Conservation (phyloP, 2,888 invertebrate genomes). For the Drosophila borborema region DNA sequence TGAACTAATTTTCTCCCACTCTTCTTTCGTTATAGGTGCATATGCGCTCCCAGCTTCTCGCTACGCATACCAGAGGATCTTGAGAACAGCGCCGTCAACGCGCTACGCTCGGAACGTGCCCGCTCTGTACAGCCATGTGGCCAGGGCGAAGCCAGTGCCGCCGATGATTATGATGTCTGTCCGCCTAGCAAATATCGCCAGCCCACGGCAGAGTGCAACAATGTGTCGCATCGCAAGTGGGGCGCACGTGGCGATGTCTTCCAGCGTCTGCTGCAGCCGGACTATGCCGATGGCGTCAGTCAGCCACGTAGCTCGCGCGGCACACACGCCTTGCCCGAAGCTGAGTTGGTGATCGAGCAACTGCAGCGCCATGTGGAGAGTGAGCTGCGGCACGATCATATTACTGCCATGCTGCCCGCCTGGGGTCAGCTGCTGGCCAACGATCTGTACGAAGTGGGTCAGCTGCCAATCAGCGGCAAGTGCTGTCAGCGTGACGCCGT, state of each 20-base stretch:
- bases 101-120: constrained; percentile 76
- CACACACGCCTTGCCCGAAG: constrained; percentile 88
- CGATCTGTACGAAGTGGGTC: constrained; percentile 90
- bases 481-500: constrained; percentile 73
- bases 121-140: constrained; percentile 72
- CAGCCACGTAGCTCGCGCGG: constrained; percentile 86
- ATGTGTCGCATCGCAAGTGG: constrained; percentile 93
- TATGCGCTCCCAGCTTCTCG: constrained; percentile 61
- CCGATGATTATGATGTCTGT: constrained; percentile 85
- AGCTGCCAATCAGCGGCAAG: constrained; percentile 86
- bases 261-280: constrained; percentile 89
- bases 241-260: constrained; percentile 92
- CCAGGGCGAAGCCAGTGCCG: constrained; percentile 42
- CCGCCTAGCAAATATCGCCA: constrained; percentile 93
- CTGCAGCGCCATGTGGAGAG: constrained; percentile 87
- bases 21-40: constrained; percentile 69
- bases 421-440: constrained; percentile 92
- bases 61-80: constrained; percentile 83
- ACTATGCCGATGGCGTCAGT: constrained; percentile 88
- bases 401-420: constrained; percentile 91
- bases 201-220: constrained; percentile 94
- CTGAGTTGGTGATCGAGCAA: constrained; percentile 87
- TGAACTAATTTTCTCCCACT: neutral
- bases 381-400: constrained; percentile 88
- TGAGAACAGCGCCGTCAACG: constrained; percentile 73